A percentile compares a stretch with the other conserved stretches of the same genome.
These are phyloP conservation scores for Dendrophyllia cribrosa DNA, from an alignment of 64 coral and sea anemone species.

Conservation along the genomic window DNA sequence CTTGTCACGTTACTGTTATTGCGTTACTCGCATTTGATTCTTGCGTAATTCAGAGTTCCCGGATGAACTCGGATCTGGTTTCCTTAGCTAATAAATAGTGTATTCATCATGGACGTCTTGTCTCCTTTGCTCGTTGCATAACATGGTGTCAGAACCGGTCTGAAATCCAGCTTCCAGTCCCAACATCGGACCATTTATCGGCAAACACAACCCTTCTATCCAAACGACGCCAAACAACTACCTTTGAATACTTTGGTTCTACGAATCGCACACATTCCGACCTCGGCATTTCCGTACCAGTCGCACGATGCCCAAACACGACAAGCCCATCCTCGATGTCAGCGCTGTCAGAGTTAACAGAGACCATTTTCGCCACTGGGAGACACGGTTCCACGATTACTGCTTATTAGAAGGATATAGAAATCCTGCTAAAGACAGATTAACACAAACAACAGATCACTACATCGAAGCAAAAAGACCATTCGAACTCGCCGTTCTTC, in stretches of 20 bases:
- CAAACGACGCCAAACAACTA: slow-evolving; percentile 15
- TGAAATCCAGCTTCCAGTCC: slow-evolving; percentile 20
- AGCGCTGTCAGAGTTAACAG: slow-evolving; percentile 32
- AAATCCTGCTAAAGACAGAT: slow-evolving; percentile 45
- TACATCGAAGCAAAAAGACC: slow-evolving; percentile 8
- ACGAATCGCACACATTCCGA: neutral
- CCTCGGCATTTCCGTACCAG: neutral
- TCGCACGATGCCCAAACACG: slow-evolving; percentile 34
- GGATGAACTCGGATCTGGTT: neutral
- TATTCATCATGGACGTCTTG: neutral
- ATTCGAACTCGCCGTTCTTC: slow-evolving; percentile 20
- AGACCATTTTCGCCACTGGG: slow-evolving; percentile 51
- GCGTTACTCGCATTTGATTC: slow-evolving; percentile 10
- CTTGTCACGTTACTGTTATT: slow-evolving; percentile 16
- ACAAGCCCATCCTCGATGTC: slow-evolving; percentile 22
- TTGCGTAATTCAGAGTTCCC: neutral
- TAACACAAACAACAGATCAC: slow-evolving; percentile 54
- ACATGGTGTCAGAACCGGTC: neutral
- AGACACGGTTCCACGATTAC: slow-evolving; percentile 51
- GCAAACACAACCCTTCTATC: neutral
- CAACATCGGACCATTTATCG: slow-evolving; percentile 5
- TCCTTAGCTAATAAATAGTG: neutral
- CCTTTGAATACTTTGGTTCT: neutral
- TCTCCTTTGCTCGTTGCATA: neutral
- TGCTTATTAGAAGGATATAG: slow-evolving; percentile 41